A percentile compares a stretch with the other conserved stretches of the same genome.
Evolutionary conservation across 2,888 invertebrate genomes (phyloP).

Genomic region (Melolontha melolontha): DNA sequence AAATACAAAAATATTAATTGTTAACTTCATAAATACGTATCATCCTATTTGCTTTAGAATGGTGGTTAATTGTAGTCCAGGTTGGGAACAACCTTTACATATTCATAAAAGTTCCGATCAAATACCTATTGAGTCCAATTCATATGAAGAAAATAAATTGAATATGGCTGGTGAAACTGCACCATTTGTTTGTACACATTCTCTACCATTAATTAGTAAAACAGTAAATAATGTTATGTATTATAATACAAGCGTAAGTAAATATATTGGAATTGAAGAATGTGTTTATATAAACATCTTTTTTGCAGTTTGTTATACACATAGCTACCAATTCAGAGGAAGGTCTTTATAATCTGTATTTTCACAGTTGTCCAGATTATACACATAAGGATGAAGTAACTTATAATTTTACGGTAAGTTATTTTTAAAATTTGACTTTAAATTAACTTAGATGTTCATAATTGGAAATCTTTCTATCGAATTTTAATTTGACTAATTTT

Average conservation of each 20-base stretch:
- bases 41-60: slow-evolving; percentile 65
- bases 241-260: slow-evolving; percentile 75
- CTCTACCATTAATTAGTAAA: slow-evolving; percentile 64
- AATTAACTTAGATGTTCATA: background rate
- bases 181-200: background rate
- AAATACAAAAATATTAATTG: slow-evolving; percentile 36
- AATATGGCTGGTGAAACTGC: slow-evolving; percentile 65
- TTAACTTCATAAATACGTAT: slow-evolving; percentile 46
- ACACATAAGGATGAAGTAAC: slow-evolving; percentile 65
- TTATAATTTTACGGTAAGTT: slow-evolving; percentile 79
- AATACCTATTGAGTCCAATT: slow-evolving; percentile 59
- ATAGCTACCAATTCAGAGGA: slow-evolving; percentile 83
- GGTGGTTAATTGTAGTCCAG: slow-evolving; percentile 74
- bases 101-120: slow-evolving; percentile 71
- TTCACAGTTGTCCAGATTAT: slow-evolving; percentile 91
- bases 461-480: too few species aligned
- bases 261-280: background rate
- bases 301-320: slow-evolving; percentile 79
- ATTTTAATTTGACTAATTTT: too few species aligned
- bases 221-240: slow-evolving; percentile 69
- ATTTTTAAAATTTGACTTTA: background rate
- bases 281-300: background rate
- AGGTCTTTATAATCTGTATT: slow-evolving; percentile 94
- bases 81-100: slow-evolving; percentile 71
- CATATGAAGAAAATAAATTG: slow-evolving; percentile 35